phyloP scores from a whole-genome alignment of 2,888 invertebrate species.

The Anoncus sp. region DNA sequence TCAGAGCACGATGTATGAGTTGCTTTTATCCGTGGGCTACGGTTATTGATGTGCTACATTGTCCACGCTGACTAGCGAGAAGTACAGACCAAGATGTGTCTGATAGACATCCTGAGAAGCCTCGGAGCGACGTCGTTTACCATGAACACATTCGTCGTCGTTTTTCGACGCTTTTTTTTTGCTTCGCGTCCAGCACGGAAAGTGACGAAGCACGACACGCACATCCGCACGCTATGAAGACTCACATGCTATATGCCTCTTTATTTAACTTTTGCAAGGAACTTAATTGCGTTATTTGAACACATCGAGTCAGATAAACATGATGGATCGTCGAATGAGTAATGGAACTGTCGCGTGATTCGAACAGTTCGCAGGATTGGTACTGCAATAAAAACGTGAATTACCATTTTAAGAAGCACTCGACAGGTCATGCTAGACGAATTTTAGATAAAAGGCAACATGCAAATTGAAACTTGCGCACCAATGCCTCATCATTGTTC shows the following conservation, averaged over 20 bases:
- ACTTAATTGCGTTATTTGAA: slow-evolving; percentile 5
- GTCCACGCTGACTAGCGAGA: slow-evolving; percentile 80
- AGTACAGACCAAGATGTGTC: slow-evolving; percentile 72
- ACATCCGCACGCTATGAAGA: background rate
- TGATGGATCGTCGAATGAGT: background rate
- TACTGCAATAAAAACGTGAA: background rate
- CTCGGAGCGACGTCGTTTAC: slow-evolving; percentile 43
- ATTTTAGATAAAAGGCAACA: no score
- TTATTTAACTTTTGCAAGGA: background rate
- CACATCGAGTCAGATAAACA: background rate
- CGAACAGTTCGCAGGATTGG: background rate
- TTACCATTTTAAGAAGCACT: background rate
- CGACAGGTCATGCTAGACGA: no score
- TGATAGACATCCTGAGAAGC: slow-evolving; percentile 76
- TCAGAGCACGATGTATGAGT: slow-evolving; percentile 80
- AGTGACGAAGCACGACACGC: slow-evolving; percentile 17
- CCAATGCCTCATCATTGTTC: no score
- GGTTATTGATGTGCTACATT: slow-evolving; percentile 83
- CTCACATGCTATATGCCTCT: background rate
- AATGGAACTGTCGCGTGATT: background rate
- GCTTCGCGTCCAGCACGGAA: background rate
- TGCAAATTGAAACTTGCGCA: no score
- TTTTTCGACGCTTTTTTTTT: slow-evolving; percentile 17
- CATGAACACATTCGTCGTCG: slow-evolving; percentile 30
- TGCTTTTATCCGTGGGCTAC: slow-evolving; percentile 78